Base-by-base conservation (phyloP, 2,113 vertebrate species). In the Verasper variegatus region DNA sequence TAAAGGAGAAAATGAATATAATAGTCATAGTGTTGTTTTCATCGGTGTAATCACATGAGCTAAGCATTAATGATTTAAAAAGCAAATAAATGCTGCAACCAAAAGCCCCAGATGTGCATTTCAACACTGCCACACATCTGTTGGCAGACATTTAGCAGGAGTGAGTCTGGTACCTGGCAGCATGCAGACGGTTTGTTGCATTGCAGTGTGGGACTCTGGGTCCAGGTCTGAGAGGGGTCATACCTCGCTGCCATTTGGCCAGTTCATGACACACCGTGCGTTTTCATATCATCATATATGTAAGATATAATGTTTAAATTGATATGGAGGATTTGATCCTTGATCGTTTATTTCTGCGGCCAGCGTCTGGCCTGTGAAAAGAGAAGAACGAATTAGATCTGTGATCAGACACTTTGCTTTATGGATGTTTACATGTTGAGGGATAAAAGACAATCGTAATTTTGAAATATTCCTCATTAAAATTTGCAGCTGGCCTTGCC, bases 391-490 rank as follows among this genome's bases (percentile, higher is more conserved):
- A 23, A 56, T 23, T 23, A 56, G 21, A 56, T 56, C 9, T 14
- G 23, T 3, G n/a, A 11, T 37, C 35, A 37, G 35, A 37, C 8
- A 37, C 35, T 56, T 56, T 24, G 21, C n/a, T 56, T 23, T 56
- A 56, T 24, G 54, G 54, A 56, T 24, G 54, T 56, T 56, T 56
- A 24, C 54, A 56, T 56, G 11, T 56, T 12, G 3, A 14, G 54
- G 54, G 21, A 21, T 31, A 9, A 10, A 24, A 23, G 54, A 56
- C 54, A 24, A 56, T 56, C 1, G 9, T 56, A 56, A 9, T 24
- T 56, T 56, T 23, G n/a, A 23, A 56, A 56, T 56, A 56, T 24
- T 56, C 54, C 54, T 56, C 54, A 56, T 56, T 24, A 56, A 56
- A 56, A 23, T 56, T 56, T 23, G n/a, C 54, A 56, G 23, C 54